Evolutionary conservation across 2,888 invertebrate genomes (phyloP).

Genomic region (Pollenia angustigena): DNA sequence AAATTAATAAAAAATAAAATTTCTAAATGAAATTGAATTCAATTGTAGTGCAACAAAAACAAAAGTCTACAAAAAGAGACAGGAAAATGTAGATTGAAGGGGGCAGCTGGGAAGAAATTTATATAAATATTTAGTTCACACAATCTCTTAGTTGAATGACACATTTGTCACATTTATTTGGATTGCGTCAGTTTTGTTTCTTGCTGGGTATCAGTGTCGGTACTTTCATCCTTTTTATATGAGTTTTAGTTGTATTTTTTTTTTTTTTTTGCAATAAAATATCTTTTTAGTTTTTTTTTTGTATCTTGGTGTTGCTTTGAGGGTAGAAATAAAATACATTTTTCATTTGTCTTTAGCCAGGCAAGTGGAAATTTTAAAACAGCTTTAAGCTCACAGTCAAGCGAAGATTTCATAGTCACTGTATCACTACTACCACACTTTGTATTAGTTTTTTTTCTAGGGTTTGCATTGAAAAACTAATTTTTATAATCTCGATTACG

Average conservation of each 20-base stretch:
- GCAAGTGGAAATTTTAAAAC: conserved; percentile 31
- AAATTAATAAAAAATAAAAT: not conserved
- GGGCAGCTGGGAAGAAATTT: not conserved
- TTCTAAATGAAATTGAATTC: conserved; percentile 37
- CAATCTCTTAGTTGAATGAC: conserved; percentile 53
- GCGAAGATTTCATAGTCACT: not conserved
- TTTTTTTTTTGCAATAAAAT: conserved; percentile 34
- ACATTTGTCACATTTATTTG: conserved; percentile 59
- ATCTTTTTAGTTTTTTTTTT: conserved; percentile 37
- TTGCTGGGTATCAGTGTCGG: conserved; percentile 31
- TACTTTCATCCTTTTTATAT: conserved; percentile 31
- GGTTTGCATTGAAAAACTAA: not conserved
- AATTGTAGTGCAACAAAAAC: conserved; percentile 4
- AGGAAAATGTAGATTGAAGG: not conserved
- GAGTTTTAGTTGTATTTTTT: conserved; percentile 12
- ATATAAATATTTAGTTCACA: conserved; percentile 56
- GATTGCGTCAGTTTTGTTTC: conserved; percentile 59
- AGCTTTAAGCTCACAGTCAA: not conserved
- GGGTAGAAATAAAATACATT: conserved; percentile 20
- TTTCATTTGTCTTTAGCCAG: conserved; percentile 19
- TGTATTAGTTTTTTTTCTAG: not conserved
- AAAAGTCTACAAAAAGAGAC: not conserved
- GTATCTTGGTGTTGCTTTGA: conserved; percentile 31
- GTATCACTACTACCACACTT: too few species aligned
- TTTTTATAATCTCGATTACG: too few species aligned